Evolutionary conservation across 2,797 vertebrate genomes (phyloP).

Genomic region (Thalassophryne amazonica): DNA sequence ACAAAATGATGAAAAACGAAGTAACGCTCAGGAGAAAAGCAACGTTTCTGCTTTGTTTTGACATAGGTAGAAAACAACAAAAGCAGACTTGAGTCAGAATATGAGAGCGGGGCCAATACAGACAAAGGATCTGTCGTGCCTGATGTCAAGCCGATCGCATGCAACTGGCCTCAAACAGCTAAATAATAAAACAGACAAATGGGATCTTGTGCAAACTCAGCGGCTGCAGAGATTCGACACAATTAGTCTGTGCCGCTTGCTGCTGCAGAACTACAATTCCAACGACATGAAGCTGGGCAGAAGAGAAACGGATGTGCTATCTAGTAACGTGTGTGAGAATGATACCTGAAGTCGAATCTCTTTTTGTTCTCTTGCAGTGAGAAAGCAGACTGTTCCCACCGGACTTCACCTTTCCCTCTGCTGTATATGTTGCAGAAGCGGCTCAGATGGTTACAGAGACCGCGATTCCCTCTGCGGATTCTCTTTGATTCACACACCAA

Average conservation of each 20-base stretch:
- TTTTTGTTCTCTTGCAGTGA: slow-evolving; percentile 56
- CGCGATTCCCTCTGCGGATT: slow-evolving; percentile 12
- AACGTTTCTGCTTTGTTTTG: slow-evolving; percentile 45
- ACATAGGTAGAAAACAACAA: slow-evolving; percentile 31
- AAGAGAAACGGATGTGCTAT: slow-evolving; percentile 15
- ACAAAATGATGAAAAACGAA: slow-evolving; percentile 67
- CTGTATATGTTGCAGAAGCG: slow-evolving; percentile 25
- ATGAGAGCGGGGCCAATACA: slow-evolving; percentile 16
- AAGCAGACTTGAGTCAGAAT: slow-evolving; percentile 30
- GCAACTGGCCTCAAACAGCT: slow-evolving; percentile 22
- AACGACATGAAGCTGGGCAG: slow-evolving; percentile 23
- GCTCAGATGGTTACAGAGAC: slow-evolving; percentile 31
- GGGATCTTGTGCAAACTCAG: slow-evolving; percentile 11
- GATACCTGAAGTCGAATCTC: slow-evolving; percentile 29
- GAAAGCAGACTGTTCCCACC: slow-evolving; percentile 41
- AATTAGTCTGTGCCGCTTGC: slow-evolving; percentile 39
- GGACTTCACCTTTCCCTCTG: slow-evolving; percentile 27
- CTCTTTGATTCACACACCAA: slow-evolving; percentile 34
- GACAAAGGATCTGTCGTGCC: not conserved
- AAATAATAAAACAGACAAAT: slow-evolving; percentile 6
- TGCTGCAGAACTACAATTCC: slow-evolving; percentile 3
- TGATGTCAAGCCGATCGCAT: slow-evolving; percentile 17
- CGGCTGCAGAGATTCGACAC: slow-evolving; percentile 29
- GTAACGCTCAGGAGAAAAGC: slow-evolving; percentile 48
- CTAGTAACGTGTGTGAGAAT: slow-evolving; percentile 24